Base-by-base conservation (phyloP, 2,113 vertebrate species). In the Ammospiza nelsoni region DNA sequence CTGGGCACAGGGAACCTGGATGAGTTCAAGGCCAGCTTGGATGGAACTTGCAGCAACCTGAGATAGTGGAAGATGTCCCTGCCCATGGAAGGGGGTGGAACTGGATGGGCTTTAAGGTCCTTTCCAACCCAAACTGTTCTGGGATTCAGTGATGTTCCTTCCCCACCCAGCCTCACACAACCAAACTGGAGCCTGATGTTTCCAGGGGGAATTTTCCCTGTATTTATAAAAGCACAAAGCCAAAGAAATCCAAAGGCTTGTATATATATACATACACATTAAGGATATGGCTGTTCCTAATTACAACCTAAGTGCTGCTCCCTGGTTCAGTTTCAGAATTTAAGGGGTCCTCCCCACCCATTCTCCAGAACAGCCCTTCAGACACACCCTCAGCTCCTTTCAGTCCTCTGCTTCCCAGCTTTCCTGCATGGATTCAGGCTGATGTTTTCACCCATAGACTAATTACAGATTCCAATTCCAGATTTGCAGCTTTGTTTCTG, bases 31-130 rank as follows among this genome's bases (percentile, higher is more conserved):
- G 41, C 21, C n/a, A 62, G 25, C 6, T 0, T 62, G 31, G 25
- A 69, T 0, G 0, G 41, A 55, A 12, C 9, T 49, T 10, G 14
- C 25, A 83, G 55, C 48, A 76, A 1, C n/a, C 21, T 49, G 63
- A 4, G 21, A 0, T 11, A 16, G 29, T 43, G 35, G 35, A 20
- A 76, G 29, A 21, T 83, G n/a, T 46, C n/a, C n/a, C 46, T 67
- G 33, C 28, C 3, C 46, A 15, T n/a, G 62, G 46, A 3, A 61
- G 13, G 39, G 33, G 4, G 5, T 54, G 20, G 55, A 5, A 55
- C 11, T 29, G 29, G 63, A 27, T 27, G 55, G 15, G 9, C 24
- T 83, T 83, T 76, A 22, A 61, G 9, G 39, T 62, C 20, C 29
- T 21, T 83, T 48, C 39, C 71, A 48, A 35, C 24, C 7, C 28